Percentiles rank a stretch among this genome's conserved stretches.
phyloP scores from a whole-genome alignment of 2,113 vertebrate genomes.

The Cynoglossus semilaevis region DNA sequence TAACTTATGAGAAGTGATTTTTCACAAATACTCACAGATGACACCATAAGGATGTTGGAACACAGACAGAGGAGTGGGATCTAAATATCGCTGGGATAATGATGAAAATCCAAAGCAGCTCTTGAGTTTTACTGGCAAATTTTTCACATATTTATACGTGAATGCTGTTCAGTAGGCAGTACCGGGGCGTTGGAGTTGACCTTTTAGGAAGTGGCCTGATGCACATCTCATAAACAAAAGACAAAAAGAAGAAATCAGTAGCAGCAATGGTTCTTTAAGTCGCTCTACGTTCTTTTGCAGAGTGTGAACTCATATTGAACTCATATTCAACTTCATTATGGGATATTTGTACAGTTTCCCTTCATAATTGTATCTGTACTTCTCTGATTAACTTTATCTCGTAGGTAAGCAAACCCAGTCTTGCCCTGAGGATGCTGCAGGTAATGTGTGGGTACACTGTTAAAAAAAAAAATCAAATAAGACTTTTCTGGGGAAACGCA shows the following conservation, averaged over 20 bases:
- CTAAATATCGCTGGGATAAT: conserved; percentile 26
- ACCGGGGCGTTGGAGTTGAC: conserved; percentile 7
- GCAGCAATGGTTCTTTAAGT: conserved; percentile 56
- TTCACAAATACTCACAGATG: conserved; percentile 21
- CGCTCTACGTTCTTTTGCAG: conserved; percentile 37
- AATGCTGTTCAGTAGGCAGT: conserved; percentile 11
- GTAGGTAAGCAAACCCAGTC: conserved; percentile 54
- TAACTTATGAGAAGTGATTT: conserved; percentile 25
- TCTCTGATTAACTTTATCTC: conserved; percentile 16
- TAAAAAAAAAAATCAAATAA: conserved; percentile 24
- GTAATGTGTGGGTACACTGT: conserved; percentile 55
- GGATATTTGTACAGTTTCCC: conserved; percentile 36
- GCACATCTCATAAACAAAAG: conserved; percentile 16
- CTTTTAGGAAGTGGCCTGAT: conserved; percentile 31
- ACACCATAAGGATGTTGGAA: conserved; percentile 44
- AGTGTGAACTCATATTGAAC: conserved; percentile 32
- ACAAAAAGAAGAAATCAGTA: conserved; percentile 38
- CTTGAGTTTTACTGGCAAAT: conserved; percentile 17
- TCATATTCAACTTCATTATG: conserved; percentile 9
- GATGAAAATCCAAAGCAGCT: conserved; percentile 28
- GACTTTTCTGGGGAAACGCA: conserved; percentile 71
- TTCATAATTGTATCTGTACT: conserved; percentile 32
- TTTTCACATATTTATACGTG: conserved; percentile 27
- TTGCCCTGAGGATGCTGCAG: conserved; percentile 73
- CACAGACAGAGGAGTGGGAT: conserved; percentile 33